phyloP scores from a whole-genome alignment of 2,888 invertebrate genomes.

The Mycalesis mineus region DNA sequence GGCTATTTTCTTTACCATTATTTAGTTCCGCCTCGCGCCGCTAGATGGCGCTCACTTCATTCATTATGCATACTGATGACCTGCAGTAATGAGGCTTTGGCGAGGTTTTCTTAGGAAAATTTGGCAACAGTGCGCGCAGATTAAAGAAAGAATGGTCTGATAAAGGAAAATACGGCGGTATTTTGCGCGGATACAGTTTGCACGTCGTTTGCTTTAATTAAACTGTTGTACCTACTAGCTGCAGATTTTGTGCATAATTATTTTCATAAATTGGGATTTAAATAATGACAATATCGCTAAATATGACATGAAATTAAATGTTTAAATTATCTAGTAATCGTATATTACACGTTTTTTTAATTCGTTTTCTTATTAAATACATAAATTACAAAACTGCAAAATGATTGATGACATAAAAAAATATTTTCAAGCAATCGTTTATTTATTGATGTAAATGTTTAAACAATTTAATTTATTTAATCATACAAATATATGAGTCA shows the following conservation, averaged over 20 bases:
- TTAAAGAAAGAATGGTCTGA: constrained; percentile 58
- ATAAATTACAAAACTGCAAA: no score
- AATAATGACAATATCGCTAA: no score
- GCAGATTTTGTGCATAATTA: constrained; percentile 1
- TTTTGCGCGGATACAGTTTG: constrained; percentile 1
- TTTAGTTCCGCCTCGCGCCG: constrained; percentile 56
- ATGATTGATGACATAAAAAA: no score
- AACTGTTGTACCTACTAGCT: neutral
- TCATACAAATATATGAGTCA: no score
- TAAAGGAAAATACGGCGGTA: constrained; percentile 37
- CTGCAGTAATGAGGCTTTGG: constrained; percentile 79
- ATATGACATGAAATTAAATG: no score
- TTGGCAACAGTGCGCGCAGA: constrained; percentile 60
- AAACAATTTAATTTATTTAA: no score
- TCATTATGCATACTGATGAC: constrained; percentile 89
- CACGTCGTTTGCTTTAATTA: constrained; percentile 9
- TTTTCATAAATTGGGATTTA: neutral
- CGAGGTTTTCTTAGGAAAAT: constrained; percentile 59
- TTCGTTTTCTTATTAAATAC: no score
- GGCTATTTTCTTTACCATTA: constrained; percentile 40
- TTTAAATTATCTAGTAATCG: no score
- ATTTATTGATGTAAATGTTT: no score
- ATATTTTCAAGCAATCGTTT: no score
- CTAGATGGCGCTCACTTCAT: constrained; percentile 77
- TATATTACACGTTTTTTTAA: no score